Evolutionary conservation across 2,113 vertebrate species (phyloP).

Genomic region (Boleophthalmus pectinirostris): DNA sequence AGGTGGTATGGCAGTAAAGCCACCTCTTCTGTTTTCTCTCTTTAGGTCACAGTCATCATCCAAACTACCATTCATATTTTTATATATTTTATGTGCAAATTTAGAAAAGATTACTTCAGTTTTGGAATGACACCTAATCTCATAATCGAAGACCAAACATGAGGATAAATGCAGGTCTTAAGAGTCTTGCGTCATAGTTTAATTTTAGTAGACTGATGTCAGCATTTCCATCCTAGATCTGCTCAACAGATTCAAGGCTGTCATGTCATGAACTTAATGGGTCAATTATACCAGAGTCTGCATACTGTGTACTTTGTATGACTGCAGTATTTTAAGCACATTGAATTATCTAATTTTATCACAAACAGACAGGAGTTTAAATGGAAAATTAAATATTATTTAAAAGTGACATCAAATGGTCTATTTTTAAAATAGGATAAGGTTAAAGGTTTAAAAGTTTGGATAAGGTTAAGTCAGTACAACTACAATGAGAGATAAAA

Average conservation of each 20-base stretch:
- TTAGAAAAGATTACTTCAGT: not conserved
- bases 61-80: not conserved
- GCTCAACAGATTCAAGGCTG: constrained; percentile 31
- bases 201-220: constrained; percentile 15
- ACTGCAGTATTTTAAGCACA: constrained; percentile 40
- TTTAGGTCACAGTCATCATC: not conserved
- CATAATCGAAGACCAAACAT: not conserved
- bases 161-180: not conserved
- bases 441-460: not conserved
- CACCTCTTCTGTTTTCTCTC: not conserved
- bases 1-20: not conserved
- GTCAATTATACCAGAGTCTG: constrained; percentile 30
- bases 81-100: not conserved
- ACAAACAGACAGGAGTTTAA: constrained; percentile 20
- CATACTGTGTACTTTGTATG: constrained; percentile 15
- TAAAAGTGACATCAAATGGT: constrained; percentile 26
- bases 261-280: not conserved
- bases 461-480: not conserved
- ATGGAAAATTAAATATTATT: constrained; percentile 14
- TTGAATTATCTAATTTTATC: constrained; percentile 43
- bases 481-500: not conserved
- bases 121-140: not conserved
- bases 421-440: not conserved
- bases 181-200: constrained; percentile 9
- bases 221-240: constrained; percentile 32